Evolutionary conservation across 1,140 invertebrate genomes (phyloP), one percentile per base, ranked within the genome.

Genomic region (Drosophila pandora): DNA sequence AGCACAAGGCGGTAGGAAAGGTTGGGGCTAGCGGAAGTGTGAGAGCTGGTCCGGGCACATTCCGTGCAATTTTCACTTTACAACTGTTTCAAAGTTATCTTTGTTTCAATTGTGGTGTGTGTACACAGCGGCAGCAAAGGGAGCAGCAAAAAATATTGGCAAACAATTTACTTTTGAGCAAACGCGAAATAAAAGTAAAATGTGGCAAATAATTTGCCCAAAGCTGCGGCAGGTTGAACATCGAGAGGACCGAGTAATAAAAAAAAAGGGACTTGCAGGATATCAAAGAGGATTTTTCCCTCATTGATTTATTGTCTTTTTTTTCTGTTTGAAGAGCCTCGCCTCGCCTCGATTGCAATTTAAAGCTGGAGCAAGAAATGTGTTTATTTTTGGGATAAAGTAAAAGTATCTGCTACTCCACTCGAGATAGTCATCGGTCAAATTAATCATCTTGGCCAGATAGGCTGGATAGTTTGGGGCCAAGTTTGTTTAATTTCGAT

Each of bases 21-120:
- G 6, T 22, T 23, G 39, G 49, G 30, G 7, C 25, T 25, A 9
- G 8, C 10, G 25, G 10, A 22, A 8, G 0, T 28, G 47, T 17
- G 17, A 6, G 32, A 28, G 13, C 41, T 12, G 21, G 39, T 47
- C 56, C 30, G 30, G 37, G 57, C 55, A 69, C 69, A 90, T 90
- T 90, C 88, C 88, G 68, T 80, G 79, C 87, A 83, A 90, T 90
- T 90, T 90, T 88, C 87, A 80, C 76, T 80, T 88, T 82, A 90
- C 87, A 90, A 90, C 88, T 90, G 87, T 87, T 90, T 90, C 87
- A 90, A 90, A 90, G 87, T 88, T 88, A 88, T 88, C 83, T 88
- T 88, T 88, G 83, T 88, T 88, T 79, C 83, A 83, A 88, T 83
- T 87, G 71, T 17, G 17, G 17, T 17, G 17, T 17, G 17, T 88